These are phyloP conservation scores for Sinocyclocheilus rhinocerous DNA, from an alignment of 2,113 vertebrate genomes.

Conservation along the genomic window DNA sequence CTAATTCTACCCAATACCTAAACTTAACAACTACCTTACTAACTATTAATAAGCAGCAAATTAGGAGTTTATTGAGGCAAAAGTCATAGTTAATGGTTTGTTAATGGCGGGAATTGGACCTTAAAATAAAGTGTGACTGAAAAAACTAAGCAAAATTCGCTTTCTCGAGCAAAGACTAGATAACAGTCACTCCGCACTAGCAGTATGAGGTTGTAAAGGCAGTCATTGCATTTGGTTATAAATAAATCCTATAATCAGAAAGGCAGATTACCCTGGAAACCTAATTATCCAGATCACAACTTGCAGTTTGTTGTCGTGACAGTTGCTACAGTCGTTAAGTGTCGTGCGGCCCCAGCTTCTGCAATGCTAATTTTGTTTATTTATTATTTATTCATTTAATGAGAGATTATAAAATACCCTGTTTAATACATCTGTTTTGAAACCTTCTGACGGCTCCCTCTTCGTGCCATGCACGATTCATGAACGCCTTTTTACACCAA, in stretches of 20 bases:
- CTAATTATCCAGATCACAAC: slow-evolving; percentile 72
- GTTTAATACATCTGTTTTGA: slow-evolving; percentile 26
- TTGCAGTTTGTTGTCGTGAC: slow-evolving; percentile 65
- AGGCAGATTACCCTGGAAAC: slow-evolving; percentile 57
- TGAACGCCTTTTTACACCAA: neutral
- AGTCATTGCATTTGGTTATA: slow-evolving; percentile 69
- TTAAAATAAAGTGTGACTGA: too few relatives aligned
- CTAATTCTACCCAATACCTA: too few relatives aligned
- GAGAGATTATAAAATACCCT: slow-evolving; percentile 15
- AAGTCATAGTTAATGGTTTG: too few relatives aligned
- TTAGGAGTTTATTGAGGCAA: too few relatives aligned
- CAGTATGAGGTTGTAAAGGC: slow-evolving; percentile 53
- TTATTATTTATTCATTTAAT: slow-evolving; percentile 53
- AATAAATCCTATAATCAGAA: slow-evolving; percentile 74
- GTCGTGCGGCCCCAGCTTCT: neutral
- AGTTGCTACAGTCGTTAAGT: slow-evolving; percentile 57
- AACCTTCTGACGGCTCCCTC: neutral
- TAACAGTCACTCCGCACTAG: neutral
- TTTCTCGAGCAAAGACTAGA: neutral
- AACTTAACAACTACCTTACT: too few relatives aligned
- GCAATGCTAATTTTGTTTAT: slow-evolving; percentile 44
- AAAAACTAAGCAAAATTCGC: neutral
- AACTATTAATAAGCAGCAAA: too few relatives aligned
- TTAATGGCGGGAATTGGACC: too few relatives aligned
- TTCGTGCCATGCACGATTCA: slow-evolving; percentile 38